Conservation (phyloP, 2,888 invertebrate genomes). For the Hecatera dysodea region DNA sequence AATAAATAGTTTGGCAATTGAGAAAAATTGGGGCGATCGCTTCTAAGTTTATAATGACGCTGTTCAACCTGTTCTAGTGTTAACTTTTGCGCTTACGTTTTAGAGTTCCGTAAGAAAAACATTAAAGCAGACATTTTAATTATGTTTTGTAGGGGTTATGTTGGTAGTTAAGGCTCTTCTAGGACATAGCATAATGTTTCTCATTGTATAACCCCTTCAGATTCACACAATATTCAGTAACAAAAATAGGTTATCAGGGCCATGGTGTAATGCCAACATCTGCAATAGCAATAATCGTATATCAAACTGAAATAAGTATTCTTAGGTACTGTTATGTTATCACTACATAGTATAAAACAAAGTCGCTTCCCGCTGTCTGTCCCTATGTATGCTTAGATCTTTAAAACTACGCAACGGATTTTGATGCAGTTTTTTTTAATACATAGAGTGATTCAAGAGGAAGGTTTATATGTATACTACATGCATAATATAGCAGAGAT, state of each 20-base stretch:
- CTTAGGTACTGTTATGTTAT: too few species aligned
- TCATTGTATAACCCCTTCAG: background rate
- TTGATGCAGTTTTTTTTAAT: too few species aligned
- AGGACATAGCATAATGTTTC: background rate
- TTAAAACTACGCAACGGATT: too few species aligned
- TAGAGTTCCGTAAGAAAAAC: conserved; percentile 28
- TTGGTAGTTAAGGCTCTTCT: background rate
- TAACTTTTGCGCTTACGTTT: conserved; percentile 48
- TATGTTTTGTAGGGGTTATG: background rate
- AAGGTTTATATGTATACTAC: too few species aligned
- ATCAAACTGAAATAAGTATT: background rate
- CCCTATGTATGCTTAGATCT: too few species aligned
- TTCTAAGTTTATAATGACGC: conserved; percentile 49
- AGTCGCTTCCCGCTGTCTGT: too few species aligned
- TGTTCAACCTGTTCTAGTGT: conserved; percentile 59
- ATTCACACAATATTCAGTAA: background rate
- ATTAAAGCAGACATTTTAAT: background rate
- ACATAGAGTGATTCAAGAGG: too few species aligned
- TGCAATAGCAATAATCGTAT: background rate
- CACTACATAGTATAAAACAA: too few species aligned
- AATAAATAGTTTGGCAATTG: conserved; percentile 61
- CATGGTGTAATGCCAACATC: background rate
- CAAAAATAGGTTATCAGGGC: background rate
- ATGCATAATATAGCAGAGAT: too few species aligned
- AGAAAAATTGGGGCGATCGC: conserved; percentile 61